Evolutionary conservation across 2,888 invertebrate species (phyloP).

Genomic region (Cheilosia soror): DNA sequence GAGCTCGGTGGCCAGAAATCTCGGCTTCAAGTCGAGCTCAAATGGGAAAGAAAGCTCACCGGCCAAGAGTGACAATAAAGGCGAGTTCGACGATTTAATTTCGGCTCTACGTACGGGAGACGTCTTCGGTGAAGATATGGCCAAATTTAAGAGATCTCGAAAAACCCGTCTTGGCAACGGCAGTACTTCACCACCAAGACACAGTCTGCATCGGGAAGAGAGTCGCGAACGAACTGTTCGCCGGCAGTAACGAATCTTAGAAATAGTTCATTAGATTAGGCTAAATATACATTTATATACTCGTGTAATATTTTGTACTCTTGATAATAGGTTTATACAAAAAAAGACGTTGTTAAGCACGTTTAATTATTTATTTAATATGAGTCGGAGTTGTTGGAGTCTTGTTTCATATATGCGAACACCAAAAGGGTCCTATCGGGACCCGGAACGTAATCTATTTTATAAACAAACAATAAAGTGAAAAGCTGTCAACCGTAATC

Average conservation of each 20-base stretch:
- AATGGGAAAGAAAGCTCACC: conserved; percentile 79
- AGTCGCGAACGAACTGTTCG: conserved; percentile 87
- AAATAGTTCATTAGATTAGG: conserved; percentile 32
- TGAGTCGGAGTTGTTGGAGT: conserved; percentile 43
- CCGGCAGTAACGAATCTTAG: conserved; percentile 79
- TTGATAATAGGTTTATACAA: conserved; percentile 55
- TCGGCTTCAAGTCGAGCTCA: conserved; percentile 86
- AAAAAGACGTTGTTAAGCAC: conserved; percentile 39
- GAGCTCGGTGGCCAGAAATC: conserved; percentile 89
- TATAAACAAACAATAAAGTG: conserved; percentile 25
- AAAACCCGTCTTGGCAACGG: conserved; percentile 86
- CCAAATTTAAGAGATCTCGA: conserved; percentile 93
- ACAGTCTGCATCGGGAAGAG: conserved; percentile 87
- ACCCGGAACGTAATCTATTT: conserved; percentile 24
- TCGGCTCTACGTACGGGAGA: conserved; percentile 97
- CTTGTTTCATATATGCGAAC: conserved; percentile 44
- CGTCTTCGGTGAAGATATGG: conserved; percentile 97
- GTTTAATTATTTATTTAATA: conserved; percentile 61
- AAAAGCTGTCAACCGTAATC: conserved; percentile 30
- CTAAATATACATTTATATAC: conserved; percentile 50
- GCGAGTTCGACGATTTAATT: conserved; percentile 98
- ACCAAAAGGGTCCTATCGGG: conserved; percentile 43
- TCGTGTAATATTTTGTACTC: conserved; percentile 68
- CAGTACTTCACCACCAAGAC: conserved; percentile 87
- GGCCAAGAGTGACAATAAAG: conserved; percentile 86